Percentiles rank a stretch among this genome's conserved stretches.
These are phyloP conservation scores for Prolemur simus DNA, from an alignment of 2,113 vertebrate species.

Conservation along the genomic window DNA sequence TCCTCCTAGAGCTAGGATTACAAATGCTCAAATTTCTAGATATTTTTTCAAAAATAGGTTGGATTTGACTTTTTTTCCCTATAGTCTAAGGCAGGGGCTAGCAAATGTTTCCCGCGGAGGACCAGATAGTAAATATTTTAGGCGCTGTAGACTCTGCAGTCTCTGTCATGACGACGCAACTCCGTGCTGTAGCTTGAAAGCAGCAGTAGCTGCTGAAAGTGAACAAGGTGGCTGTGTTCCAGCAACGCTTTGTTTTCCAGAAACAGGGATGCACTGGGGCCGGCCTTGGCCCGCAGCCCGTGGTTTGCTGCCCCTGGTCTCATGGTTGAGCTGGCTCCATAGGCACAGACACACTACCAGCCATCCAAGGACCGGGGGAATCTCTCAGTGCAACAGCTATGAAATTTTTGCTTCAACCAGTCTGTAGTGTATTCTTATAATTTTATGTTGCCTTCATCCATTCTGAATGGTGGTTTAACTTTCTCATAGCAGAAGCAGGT, in stretches of 20 bases:
- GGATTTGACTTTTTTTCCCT: background rate
- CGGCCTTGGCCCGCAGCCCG: rapidly evolving
- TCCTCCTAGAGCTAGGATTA: too few species aligned
- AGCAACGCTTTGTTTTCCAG: rapidly evolving
- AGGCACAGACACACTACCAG: background rate
- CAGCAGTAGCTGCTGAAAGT: rapidly evolving
- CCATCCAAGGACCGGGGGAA: background rate
- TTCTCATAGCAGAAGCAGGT: background rate
- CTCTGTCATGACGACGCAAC: background rate
- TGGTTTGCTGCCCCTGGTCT: too few species aligned
- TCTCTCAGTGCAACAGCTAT: rapidly evolving
- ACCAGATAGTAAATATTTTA: rapidly evolving
- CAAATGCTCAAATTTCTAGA: background rate
- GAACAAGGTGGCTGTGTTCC: rapidly evolving
- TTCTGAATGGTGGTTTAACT: background rate
- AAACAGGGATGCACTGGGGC: too few species aligned
- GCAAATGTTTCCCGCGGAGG: rapidly evolving
- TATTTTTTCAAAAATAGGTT: background rate
- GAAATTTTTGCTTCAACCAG: background rate
- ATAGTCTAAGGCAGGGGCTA: background rate
- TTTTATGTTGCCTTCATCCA: too few species aligned
- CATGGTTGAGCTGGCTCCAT: rapidly evolving
- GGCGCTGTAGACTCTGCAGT: rapidly evolving
- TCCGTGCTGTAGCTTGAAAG: rapidly evolving
- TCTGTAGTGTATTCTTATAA: background rate